Evolutionary conservation across 2,888 invertebrate genomes (phyloP), one percentile per base, ranked within the genome.

Genomic region (Drosophila merina): DNA sequence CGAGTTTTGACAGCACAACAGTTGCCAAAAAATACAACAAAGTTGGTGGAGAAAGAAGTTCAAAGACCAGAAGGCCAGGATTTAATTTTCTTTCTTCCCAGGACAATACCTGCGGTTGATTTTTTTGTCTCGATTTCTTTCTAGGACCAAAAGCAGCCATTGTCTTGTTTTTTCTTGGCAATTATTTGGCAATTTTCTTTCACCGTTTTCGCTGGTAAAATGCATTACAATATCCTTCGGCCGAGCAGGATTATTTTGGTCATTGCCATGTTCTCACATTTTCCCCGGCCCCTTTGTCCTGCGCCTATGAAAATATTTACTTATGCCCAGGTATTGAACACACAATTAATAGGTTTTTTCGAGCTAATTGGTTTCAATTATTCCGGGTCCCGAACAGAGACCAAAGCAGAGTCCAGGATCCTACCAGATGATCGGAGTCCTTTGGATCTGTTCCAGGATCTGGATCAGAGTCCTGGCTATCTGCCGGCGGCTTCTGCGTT

Each of bases 341-440:
- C 74, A 87, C 82, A 88, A 88, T 89, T 89, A 88, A 81, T 89
- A 77, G 78, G 86, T 82, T 83, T 88, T 80, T 78, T 72, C 57
- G 76, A 77, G 84, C 88, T 89, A 89, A 89, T 89, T 89, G 89
- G 76, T 89, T 89, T 89, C 86, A 85, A 85, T 85, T 85, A 85
- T 85, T 86, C 76, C 79, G 84, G 81, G 62, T 77, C 69, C 40
- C 54, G 77, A 72, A 52, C 83, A 86, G n/a, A 72, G 56, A 79
- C 75, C 73, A 81, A 74, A 76, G 74, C 70, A 14, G 62, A 42
- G 59, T 55, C 71, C 52, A 66, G 54, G 38, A 64, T 63, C 49
- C 52, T 44, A 40, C 59, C 42, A 54, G 70, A 59, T 66, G 70
- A 49, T 59, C 44, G 54, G 5, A 28, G 44, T 12, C 25, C 48